A percentile compares a stretch with the other conserved stretches of the same genome.
Conservation (phyloP, 2,113 vertebrate species). For the Entelurus aequoreus region DNA sequence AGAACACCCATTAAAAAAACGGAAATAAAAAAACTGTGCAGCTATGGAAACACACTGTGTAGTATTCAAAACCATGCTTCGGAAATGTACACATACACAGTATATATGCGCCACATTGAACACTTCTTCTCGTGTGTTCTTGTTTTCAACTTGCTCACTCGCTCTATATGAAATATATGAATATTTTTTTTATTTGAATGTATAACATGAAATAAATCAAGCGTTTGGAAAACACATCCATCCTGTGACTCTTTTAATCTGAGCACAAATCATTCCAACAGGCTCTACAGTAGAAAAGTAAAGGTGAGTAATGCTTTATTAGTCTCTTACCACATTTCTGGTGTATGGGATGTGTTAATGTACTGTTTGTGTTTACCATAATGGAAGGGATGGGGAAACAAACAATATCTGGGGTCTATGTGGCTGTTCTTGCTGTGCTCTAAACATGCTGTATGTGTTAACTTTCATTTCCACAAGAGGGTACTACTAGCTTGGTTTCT, state of each 20-base stretch:
- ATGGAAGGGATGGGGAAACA: background rate
- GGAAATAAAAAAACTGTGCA: slow-evolving; percentile 58
- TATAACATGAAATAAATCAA: slow-evolving; percentile 70
- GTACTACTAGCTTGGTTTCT: slow-evolving; percentile 14
- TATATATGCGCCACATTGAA: slow-evolving; percentile 72
- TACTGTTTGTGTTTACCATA: too few species aligned
- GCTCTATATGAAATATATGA: slow-evolving; percentile 57
- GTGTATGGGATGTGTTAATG: too few species aligned
- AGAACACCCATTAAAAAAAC: slow-evolving; percentile 39
- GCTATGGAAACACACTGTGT: slow-evolving; percentile 73
- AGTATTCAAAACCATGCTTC: slow-evolving; percentile 71
- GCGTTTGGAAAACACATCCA: slow-evolving; percentile 51
- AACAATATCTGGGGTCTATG: too few species aligned
- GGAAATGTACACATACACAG: slow-evolving; percentile 47
- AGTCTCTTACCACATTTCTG: too few species aligned
- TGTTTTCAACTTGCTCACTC: slow-evolving; percentile 68
- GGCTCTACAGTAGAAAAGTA: background rate
- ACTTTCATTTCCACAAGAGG: slow-evolving; percentile 39
- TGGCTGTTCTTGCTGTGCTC: background rate
- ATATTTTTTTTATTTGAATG: slow-evolving; percentile 64
- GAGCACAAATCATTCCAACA: background rate
- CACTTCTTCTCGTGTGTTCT: slow-evolving; percentile 59
- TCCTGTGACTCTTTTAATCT: background rate
- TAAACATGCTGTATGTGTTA: background rate
- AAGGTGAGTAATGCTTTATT: background rate